phyloP scores from a whole-genome alignment of 1,140 invertebrate species.

The Spodoptera frugiperda region DNA sequence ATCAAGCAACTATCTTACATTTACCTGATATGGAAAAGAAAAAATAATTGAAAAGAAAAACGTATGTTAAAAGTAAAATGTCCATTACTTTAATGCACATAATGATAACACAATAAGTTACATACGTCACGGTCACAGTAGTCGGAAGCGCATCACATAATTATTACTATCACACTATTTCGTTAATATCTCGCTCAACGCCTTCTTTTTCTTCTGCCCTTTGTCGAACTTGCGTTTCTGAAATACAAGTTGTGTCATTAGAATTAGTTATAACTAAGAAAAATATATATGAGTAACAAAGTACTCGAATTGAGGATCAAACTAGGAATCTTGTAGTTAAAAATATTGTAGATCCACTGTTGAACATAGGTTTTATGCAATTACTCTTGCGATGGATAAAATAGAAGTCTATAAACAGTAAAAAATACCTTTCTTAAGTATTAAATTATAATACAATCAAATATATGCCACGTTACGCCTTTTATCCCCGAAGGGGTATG shows the following conservation, averaged over 20 bases:
- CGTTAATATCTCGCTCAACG: slow-evolving; percentile 73
- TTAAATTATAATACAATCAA: too few species aligned
- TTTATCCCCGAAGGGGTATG: too few species aligned
- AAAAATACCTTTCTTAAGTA: too few species aligned
- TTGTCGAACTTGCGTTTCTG: slow-evolving; percentile 80
- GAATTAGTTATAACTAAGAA: neutral
- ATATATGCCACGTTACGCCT: too few species aligned
- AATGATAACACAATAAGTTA: slow-evolving; percentile 49
- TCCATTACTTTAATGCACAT: slow-evolving; percentile 30
- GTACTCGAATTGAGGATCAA: too few species aligned
- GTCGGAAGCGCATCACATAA: slow-evolving; percentile 7
- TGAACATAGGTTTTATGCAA: too few species aligned
- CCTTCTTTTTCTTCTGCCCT: slow-evolving; percentile 76
- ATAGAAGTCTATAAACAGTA: too few species aligned
- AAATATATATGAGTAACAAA: neutral
- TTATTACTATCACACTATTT: slow-evolving; percentile 57
- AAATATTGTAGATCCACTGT: too few species aligned
- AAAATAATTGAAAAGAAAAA: too few species aligned
- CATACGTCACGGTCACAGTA: slow-evolving; percentile 2
- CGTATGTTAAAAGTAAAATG: neutral
- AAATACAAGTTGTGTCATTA: slow-evolving; percentile 45
- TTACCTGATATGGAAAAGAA: neutral
- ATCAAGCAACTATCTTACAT: neutral
- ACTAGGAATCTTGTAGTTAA: too few species aligned
- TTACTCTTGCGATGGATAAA: too few species aligned